phyloP scores from a whole-genome alignment of 2,113 vertebrate genomes.

The Elaphurus davidianus region DNA sequence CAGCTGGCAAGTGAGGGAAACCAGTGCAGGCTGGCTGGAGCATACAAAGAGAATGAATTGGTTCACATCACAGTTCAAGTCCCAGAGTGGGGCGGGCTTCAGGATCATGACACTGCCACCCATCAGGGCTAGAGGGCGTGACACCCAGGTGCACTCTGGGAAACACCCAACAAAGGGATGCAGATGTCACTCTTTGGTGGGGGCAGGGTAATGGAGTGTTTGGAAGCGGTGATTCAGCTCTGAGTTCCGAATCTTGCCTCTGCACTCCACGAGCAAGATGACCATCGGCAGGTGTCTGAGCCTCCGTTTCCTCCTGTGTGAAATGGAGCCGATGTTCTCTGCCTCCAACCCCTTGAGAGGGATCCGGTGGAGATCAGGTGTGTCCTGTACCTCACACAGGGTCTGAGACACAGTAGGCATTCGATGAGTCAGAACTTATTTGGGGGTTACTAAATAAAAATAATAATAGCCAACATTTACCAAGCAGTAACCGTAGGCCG shows the following conservation, averaged over 20 bases:
- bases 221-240: background rate
- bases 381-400: background rate
- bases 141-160: background rate
- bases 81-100: background rate
- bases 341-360: background rate
- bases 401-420: background rate
- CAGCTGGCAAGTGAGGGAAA: background rate
- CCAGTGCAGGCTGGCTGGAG: background rate
- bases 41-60: background rate
- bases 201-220: too few species aligned
- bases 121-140: rapidly evolving
- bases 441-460: background rate
- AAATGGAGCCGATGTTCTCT: background rate
- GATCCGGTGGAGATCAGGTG: background rate
- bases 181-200: background rate
- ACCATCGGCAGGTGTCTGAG: background rate
- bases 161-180: background rate
- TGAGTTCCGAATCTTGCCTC: background rate
- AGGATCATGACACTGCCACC: rapidly evolving
- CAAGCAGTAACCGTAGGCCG: background rate
- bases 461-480: background rate
- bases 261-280: background rate
- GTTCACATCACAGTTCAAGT: background rate
- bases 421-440: background rate
- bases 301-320: background rate